Evolutionary conservation across 1,140 invertebrate species (phyloP), one percentile per base, ranked within the genome.

Genomic region (Drosophila rhopaloa): DNA sequence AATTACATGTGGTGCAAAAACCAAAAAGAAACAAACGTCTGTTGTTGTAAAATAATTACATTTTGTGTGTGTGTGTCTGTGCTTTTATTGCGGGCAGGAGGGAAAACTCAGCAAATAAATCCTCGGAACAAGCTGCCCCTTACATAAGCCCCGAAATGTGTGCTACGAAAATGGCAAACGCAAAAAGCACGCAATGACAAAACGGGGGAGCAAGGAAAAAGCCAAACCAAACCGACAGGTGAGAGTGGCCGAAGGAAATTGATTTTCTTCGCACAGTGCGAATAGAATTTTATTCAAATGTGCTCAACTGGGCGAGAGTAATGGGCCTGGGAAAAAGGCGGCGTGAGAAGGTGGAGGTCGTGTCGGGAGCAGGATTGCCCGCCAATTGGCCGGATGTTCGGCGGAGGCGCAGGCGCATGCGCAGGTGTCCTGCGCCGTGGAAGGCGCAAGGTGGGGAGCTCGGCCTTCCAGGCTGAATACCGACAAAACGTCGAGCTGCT

Each of bases 201-300:
- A 57, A 24, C 9, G 58, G 41, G 46, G 29, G 46, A 56, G 27
- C 19, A 43, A 72, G 59, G 50, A 27, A 41, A 53, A 19, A 67
- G 46, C 41, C 41, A 24, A 24, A 24, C 29, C 29, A 67, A 46
- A 43, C 56, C 76, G 78, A 65, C 65, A 81, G 58, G 65, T 61
- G 67, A 57, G 53, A 71, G 66, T 58, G 63, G 40, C 41, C 73
- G 41, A 77, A 62, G 53, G 73, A 79, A 79, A 79, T 79, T 79
- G 75, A 79, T 79, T 79, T 79, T 79, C 75, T 37, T 78, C 60
- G 59, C 67, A 27, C 48, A 50, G 47, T 65, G 80, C 80, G 81
- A 83, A 81, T 83, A 83, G 77, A 81, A 84, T 84, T 75, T 81
- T 88, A 88, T 90, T 90, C 78, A 85, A 91, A 91, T 91, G 88